These are phyloP conservation scores for Drosophila neoperkinsi DNA, from an alignment of 2,888 invertebrate genomes.

Conservation along the genomic window DNA sequence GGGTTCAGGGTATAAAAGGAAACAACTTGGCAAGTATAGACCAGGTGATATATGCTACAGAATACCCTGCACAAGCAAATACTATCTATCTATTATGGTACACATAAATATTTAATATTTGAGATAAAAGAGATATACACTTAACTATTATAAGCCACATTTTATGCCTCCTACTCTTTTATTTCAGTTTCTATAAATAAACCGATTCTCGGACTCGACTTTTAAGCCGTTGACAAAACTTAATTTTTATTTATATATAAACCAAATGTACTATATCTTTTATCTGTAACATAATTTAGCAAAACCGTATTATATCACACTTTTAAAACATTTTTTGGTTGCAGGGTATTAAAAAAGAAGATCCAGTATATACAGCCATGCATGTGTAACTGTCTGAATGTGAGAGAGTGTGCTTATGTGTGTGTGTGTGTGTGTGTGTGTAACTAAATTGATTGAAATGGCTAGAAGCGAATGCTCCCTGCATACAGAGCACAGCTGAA, in stretches of 20 bases:
- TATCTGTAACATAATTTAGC: not conserved
- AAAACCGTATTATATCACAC: not conserved
- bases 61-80: constrained; percentile 5
- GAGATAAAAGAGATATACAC: not conserved
- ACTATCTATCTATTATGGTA: not conserved
- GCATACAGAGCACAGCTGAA: constrained; percentile 50
- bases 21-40: not conserved
- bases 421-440: constrained; percentile 30
- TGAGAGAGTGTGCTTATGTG: constrained; percentile 11
- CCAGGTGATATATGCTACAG: not conserved
- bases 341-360: constrained; percentile 14
- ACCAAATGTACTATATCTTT: not conserved
- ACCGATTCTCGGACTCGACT: not conserved
- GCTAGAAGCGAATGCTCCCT: constrained; percentile 77
- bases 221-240: not conserved
- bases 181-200: not conserved
- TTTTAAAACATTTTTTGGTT: not conserved
- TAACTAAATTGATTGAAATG: constrained; percentile 80
- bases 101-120: not conserved
- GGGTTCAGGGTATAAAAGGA: constrained; percentile 24
- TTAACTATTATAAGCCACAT: not conserved
- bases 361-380: constrained; percentile 29
- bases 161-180: not conserved
- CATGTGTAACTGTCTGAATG: constrained; percentile 33
- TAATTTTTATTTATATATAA: not conserved